phyloP scores from a whole-genome alignment of 2,113 vertebrate genomes.

The Oncorhynchus kisutch region DNA sequence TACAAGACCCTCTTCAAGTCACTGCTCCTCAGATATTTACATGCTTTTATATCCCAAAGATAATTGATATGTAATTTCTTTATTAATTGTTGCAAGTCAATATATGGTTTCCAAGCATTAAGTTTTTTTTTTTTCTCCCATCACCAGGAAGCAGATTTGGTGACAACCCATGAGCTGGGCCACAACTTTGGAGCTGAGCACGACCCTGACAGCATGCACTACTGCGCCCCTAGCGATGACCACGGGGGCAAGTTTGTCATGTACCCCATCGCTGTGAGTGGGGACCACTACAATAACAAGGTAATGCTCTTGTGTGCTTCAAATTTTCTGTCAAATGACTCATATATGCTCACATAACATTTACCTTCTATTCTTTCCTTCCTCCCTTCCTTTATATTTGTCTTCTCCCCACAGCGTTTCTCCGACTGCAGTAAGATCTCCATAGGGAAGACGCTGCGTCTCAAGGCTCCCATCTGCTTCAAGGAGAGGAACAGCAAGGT shows the following conservation, averaged over 20 bases:
- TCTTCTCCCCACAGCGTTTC: slow-evolving; percentile 78
- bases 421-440: slow-evolving; percentile 95
- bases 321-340: background rate
- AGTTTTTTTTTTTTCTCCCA: background rate
- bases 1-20: no score
- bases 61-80: background rate
- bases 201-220: slow-evolving; percentile 86
- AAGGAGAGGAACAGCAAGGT: slow-evolving; percentile 91
- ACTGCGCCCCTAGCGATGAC: slow-evolving; percentile 93
- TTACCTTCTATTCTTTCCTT: background rate
- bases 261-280: slow-evolving; percentile 98
- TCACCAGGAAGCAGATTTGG: slow-evolving; percentile 91
- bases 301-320: slow-evolving; percentile 58
- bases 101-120: background rate
- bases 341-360: background rate
- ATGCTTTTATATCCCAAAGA: no score
- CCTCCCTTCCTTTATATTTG: background rate
- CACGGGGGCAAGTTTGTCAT: slow-evolving; percentile 94
- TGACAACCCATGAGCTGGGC: slow-evolving; percentile 95
- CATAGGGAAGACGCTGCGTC: slow-evolving; percentile 84
- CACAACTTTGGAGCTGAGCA: slow-evolving; percentile 99
- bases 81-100: background rate
- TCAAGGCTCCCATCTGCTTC: slow-evolving; percentile 88
- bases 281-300: slow-evolving; percentile 96
- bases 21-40: no score